Percentiles rank a stretch among this genome's conserved stretches.
These are phyloP conservation scores for Danio albolineatus DNA, from an alignment of 2,797 vertebrate species.

Conservation along the genomic window DNA sequence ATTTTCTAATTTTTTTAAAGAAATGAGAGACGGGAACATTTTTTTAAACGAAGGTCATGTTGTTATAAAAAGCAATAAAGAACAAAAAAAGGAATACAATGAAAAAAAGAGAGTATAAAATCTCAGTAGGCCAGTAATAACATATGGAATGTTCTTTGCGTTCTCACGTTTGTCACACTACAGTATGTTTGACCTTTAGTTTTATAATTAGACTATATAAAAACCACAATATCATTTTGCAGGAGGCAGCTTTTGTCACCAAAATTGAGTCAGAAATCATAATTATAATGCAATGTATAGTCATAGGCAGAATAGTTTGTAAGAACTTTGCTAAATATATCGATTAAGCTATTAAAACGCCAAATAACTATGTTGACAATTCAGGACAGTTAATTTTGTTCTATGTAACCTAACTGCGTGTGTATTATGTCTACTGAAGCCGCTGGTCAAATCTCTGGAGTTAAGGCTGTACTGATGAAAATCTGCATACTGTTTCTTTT, in stretches of 20 bases:
- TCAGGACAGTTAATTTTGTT: constrained; percentile 26
- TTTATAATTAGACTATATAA: constrained; percentile 23
- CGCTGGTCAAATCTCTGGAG: constrained; percentile 8
- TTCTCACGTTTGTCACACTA: constrained; percentile 71
- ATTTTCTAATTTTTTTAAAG: constrained; percentile 80
- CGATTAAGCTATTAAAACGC: constrained; percentile 26
- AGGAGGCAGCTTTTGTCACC: neutral
- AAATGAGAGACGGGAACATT: constrained; percentile 66
- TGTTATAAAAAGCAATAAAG: constrained; percentile 72
- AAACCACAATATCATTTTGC: neutral
- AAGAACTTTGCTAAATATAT: constrained; percentile 19
- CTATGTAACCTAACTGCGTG: constrained; percentile 5
- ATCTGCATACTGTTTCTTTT: constrained; percentile 28
- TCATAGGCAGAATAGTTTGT: constrained; percentile 33
- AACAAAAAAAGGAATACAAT: constrained; percentile 56
- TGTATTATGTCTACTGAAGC: constrained; percentile 12
- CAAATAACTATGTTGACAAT: constrained; percentile 22
- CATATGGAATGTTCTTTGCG: constrained; percentile 77
- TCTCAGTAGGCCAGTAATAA: constrained; percentile 80
- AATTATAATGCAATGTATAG: constrained; percentile 30
- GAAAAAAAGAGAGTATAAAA: constrained; percentile 60
- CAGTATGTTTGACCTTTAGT: constrained; percentile 64
- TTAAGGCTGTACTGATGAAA: constrained; percentile 33
- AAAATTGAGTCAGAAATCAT: constrained; percentile 31
- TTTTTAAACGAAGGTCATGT: constrained; percentile 75